Evolutionary conservation across 2,797 vertebrate species (phyloP).

Genomic region (Adelosebastes latens): DNA sequence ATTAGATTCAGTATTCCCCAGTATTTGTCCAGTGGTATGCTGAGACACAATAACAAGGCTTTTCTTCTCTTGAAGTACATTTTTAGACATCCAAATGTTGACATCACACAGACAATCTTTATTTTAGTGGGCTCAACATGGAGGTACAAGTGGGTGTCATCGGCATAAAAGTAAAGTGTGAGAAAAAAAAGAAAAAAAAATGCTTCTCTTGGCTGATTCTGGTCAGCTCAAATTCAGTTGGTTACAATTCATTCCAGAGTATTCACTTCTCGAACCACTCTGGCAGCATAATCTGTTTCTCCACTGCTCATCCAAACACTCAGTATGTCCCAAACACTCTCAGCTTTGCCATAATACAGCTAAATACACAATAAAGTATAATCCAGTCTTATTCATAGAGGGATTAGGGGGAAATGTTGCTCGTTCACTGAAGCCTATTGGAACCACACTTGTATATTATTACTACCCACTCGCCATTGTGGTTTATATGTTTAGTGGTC

Average conservation of each 20-base stretch:
- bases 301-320: neutral
- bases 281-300: neutral
- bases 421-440: neutral
- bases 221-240: neutral
- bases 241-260: neutral
- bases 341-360: slow-evolving; percentile 8
- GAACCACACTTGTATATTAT: neutral
- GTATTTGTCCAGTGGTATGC: neutral
- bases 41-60: neutral
- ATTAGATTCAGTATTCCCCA: neutral
- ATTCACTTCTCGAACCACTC: neutral
- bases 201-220: neutral
- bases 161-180: neutral
- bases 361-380: slow-evolving; percentile 10
- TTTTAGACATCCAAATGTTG: neutral
- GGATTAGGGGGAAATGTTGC: slow-evolving; percentile 17
- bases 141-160: neutral
- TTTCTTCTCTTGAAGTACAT: neutral
- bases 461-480: neutral
- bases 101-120: neutral
- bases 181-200: neutral
- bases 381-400: slow-evolving; percentile 16
- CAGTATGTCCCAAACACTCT: neutral
- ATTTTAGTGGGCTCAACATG: too few relatives aligned
- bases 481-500: neutral